phyloP scores from a whole-genome alignment of 2,797 vertebrate species.

The Steatocranus sp. region DNA sequence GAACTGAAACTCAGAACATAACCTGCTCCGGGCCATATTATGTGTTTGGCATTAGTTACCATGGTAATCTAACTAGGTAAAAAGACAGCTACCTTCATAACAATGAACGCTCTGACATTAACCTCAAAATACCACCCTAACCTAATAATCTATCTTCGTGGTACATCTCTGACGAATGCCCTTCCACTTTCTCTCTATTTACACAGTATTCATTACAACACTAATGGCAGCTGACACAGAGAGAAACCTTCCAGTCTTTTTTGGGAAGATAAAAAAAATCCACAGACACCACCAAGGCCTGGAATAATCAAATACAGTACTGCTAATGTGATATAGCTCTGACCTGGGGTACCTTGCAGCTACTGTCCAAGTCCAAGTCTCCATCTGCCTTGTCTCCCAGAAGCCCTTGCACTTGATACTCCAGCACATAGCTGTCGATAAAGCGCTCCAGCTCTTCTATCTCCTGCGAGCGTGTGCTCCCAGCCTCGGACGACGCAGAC shows the following conservation, averaged over 20 bases:
- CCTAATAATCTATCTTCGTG: not conserved
- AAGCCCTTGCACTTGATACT: conserved; percentile 97
- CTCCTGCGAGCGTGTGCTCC: conserved; percentile 96
- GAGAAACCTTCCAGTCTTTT: not conserved
- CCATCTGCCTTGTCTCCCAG: conserved; percentile 88
- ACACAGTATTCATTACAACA: not conserved
- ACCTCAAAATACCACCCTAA: not conserved
- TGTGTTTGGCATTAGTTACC: not conserved
- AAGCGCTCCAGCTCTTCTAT: conserved; percentile 97
- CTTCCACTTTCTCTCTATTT: not conserved
- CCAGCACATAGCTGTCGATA: conserved; percentile 96
- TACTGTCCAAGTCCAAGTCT: conserved; percentile 81
- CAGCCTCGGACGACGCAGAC: conserved; percentile 92
- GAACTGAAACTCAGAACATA: not conserved
- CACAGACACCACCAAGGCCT: not conserved
- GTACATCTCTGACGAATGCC: not conserved
- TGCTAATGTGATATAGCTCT: not conserved
- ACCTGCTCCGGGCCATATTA: not conserved
- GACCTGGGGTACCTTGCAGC: conserved; percentile 78
- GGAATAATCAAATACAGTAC: not conserved
- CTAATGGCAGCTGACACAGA: not conserved
- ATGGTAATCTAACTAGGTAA: not conserved
- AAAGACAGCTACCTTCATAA: not conserved
- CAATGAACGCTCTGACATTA: not conserved
- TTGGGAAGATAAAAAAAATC: not conserved